Conservation (phyloP, 2,888 invertebrate genomes). For the Dynastes tityus region DNA sequence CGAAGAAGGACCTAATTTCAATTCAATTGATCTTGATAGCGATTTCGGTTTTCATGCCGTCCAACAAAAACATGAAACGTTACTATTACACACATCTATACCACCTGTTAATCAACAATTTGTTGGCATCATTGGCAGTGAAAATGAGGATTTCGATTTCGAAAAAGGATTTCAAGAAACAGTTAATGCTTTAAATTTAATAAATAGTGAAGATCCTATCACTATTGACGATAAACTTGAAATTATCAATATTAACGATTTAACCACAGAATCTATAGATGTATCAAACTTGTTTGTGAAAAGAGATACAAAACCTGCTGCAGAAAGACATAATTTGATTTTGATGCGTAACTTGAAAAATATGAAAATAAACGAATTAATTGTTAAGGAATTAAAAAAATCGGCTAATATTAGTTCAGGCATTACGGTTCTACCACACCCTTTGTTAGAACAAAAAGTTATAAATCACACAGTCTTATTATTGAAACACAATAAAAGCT, state of each 20-base stretch:
- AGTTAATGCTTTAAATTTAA: constrained; percentile 23
- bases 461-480: constrained; percentile 27
- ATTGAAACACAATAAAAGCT: neutral
- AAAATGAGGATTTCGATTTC: constrained; percentile 34
- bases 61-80: neutral
- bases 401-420: constrained; percentile 28
- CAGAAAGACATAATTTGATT: constrained; percentile 8
- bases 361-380: constrained; percentile 28
- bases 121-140: constrained; percentile 2
- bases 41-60: constrained; percentile 11
- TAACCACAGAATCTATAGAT: neutral
- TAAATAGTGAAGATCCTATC: constrained; percentile 38
- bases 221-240: constrained; percentile 49
- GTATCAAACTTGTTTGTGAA: constrained; percentile 11
- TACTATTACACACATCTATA: neutral
- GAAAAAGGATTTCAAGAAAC: constrained; percentile 27
- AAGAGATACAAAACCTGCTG: neutral
- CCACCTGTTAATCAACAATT: neutral
- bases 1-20: constrained; percentile 65
- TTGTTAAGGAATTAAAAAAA: constrained; percentile 14
- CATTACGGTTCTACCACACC: constrained; percentile 16
- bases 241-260: constrained; percentile 23
- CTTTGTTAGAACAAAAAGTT: neutral
- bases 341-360: constrained; percentile 37
- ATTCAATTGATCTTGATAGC: constrained; percentile 9